Conservation (phyloP, 1,140 invertebrate species). For the Solen grandis region DNA sequence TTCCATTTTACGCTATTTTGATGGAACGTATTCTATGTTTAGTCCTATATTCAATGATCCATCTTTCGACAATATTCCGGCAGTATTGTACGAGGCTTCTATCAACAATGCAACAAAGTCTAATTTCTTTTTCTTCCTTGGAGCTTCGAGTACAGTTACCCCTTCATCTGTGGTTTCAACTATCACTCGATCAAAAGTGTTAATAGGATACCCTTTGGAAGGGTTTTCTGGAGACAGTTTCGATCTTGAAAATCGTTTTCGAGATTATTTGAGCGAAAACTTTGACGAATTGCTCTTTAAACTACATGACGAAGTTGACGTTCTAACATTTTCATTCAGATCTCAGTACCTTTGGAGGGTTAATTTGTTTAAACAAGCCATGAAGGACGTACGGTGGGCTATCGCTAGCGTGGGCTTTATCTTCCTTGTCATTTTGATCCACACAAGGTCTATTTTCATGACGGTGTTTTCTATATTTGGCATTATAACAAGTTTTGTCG, state of each 20-base stretch:
- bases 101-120: constrained; percentile 32
- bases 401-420: constrained; percentile 66
- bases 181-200: constrained; percentile 13
- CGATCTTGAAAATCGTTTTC: no score
- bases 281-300: neutral
- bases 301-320: neutral
- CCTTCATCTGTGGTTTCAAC: neutral
- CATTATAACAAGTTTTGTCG: constrained; percentile 62
- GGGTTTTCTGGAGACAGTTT: neutral
- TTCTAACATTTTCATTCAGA: constrained; percentile 5
- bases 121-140: constrained; percentile 34
- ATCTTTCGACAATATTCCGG: constrained; percentile 49
- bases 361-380: constrained; percentile 39
- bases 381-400: constrained; percentile 62
- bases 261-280: no score
- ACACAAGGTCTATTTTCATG: constrained; percentile 66
- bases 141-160: neutral
- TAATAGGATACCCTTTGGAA: constrained; percentile 14
- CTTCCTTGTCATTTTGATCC: constrained; percentile 63
- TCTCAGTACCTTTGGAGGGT: neutral
- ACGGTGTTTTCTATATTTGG: constrained; percentile 57
- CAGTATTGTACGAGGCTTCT: constrained; percentile 41
- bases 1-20: constrained; percentile 57
- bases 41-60: constrained; percentile 56
- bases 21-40: constrained; percentile 50